Base-by-base conservation (phyloP, 2,888 invertebrate species). In the Dynastes grantii region DNA sequence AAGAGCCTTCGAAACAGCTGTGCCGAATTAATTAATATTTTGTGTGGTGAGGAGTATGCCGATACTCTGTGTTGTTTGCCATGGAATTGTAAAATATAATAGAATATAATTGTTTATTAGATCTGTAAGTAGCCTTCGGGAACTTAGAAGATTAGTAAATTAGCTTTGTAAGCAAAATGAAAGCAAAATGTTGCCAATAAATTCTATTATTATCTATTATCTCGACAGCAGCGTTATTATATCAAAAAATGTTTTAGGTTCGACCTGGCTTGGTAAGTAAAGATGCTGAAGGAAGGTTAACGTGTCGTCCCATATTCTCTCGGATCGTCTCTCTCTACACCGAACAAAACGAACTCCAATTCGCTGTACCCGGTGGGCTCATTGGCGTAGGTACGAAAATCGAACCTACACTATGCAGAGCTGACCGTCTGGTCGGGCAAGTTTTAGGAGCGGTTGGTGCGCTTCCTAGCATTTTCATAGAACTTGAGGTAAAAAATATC, bases 311-410 rank as follows among this genome's bases (percentile, higher is more conserved):
- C 13, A 99, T 99, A 85, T 97, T 97, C 90, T 99, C 98, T 0
- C 93, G 96, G 82, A 98, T 99, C 87, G 97, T 99, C 16, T 99
- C 99, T 0, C 91, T 99, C 79, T 98, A 95, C 89, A 97, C 99
- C 58, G 99, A 99, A 89, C 98, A 99, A 90, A 99, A 99, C 90
- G 98, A 97, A 88, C 92, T 99, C 78, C 98, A 98, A 89, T 99
- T 96, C 90, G 99, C 99, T 29, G 99, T 99, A 76, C 99, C 99
- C 78, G 99, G 99, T 81, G 99, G 99, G n/a, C 92, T 99, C 73
- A 99, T 99, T 86, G 99, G 98, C 87, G 99, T 99, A 32, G 99
- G 99, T 82, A 99, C 99, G 3, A 97, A 97, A 90, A 99, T 99
- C 86, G 99, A 99, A 88, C 99, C 99, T 1, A 99, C 99, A 0